Base-by-base conservation (phyloP, 2,797 vertebrate genomes). In the Amblyopsis hoosieri region DNA sequence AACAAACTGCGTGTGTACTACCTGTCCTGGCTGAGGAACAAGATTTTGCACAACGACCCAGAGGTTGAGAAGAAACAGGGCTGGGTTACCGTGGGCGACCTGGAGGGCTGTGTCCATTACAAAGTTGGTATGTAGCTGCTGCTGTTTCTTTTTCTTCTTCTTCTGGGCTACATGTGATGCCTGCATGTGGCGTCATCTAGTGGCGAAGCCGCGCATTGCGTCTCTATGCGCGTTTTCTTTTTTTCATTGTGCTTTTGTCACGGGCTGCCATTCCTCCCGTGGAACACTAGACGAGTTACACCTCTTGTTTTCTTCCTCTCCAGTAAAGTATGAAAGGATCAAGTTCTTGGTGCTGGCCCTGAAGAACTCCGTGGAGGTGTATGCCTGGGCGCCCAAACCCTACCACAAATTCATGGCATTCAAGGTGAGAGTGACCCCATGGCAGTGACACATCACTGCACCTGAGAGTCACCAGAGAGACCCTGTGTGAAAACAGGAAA, bases 331-430 rank as follows among this genome's bases (percentile, higher is more conserved):
- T 0, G 95, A 96, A 71, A 92, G 95, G 45, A 97, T 97, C 71
- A 96, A 96, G 76, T 97, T 97, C 87, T 85, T 96, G 86, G 95
- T 96, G 64, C 94, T 96, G 56, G 95, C 95, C n/a, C 87, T 97
- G 85, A 96, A 95, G 87, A 96, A 88, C 71, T 86, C 95, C 0
- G 95, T 97, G 80, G 95, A 96, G 85, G 95, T 97, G n/a, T 97
- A 97, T 0, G 95, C 95, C 60, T 97, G 95, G 95, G 95, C 95
- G 0, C 95, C 95, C 1, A 96, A 96, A 79, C 95, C 95, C 51
- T 97, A 97, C 88, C 95, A 97, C 89, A 97, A 97, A 42, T 97
- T 97, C 88, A 97, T 97, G 95, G 95, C 95, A 82, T 97, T 97
- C 85, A 97, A 97, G 93, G 95, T 96, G 57, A 78, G 57, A 57